Base-by-base conservation (phyloP, 1,140 invertebrate genomes). In the Schmidtea mediterranea region DNA sequence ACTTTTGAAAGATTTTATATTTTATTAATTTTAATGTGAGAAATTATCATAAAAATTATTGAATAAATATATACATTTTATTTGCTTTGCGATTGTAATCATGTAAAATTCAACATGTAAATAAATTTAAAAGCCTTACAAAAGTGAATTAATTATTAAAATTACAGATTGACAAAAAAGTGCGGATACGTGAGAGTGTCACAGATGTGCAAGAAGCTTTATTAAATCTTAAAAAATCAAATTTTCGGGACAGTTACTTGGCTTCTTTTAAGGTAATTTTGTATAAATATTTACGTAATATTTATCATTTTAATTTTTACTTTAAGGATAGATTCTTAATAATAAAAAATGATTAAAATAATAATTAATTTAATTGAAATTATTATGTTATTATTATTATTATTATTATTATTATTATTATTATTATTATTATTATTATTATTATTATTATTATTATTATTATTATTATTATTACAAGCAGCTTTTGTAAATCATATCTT, bases 211-310 rank as follows among this genome's bases (percentile, higher is more conserved):
- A 71, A 55, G 72, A 74, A 54, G 64, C 73, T 3, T 60, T 74
- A 13, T 65, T 58, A 24, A 62, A 66, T 26, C 53, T 74, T 18
- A 69, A 67, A 53, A 67, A 69, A 5, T 70, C 70, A 37, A 69
- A 71, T 53, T 74, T 74, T 56, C 63, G 68, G 52, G 73, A 74
- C 57, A 71, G 73, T 52, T 69, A 73, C 52, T 58, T 74, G 13
- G 62, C 65, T 6, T 65, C 66, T 23, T 74, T 71, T 54, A 72
- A 72, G 58, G 68, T 69, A 57, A 55, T 54, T 51, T n/a, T 50
- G 40, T 1, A 16, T 18, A n/a, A n/a, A n/a, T n/a, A n/a, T n/a
- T n/a, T n/a, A n/a, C n/a, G n/a, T n/a, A n/a, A n/a, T n/a, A n/a
- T n/a, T n/a, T n/a, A n/a, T n/a, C n/a, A n/a, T n/a, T n/a, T n/a